Evolutionary conservation across 2,113 vertebrate species (phyloP).

Genomic region (Apistogramma diplotaenia): DNA sequence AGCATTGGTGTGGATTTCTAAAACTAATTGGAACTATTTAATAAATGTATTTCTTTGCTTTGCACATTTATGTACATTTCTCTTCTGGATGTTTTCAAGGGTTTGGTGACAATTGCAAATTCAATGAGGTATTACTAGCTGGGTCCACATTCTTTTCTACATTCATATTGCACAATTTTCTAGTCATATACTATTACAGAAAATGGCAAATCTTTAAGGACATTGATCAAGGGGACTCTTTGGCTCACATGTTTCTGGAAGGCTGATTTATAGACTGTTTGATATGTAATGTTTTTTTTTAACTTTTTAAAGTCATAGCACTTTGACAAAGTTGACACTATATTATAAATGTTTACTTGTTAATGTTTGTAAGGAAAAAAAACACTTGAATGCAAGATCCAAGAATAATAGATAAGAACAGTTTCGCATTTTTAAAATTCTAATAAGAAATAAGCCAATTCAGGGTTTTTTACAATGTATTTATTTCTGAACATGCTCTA

Average conservation of each 20-base stretch:
- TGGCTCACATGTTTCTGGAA: conserved; percentile 13
- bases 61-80: conserved; percentile 82
- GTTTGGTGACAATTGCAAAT: conserved; percentile 22
- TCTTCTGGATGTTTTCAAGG: conserved; percentile 72
- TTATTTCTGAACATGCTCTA: conserved; percentile 32
- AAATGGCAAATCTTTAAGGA: background rate
- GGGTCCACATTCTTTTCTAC: conserved; percentile 3
- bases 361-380: background rate
- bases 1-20: conserved; percentile 67
- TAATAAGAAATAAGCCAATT: conserved; percentile 5
- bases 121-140: conserved; percentile 4
- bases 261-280: conserved; percentile 24
- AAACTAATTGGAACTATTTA: conserved; percentile 63
- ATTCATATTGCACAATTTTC: conserved; percentile 4
- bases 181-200: background rate
- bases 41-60: conserved; percentile 72
- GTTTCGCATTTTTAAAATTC: background rate
- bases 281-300: conserved; percentile 1
- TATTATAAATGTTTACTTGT: background rate
- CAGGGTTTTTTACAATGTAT: conserved; percentile 15
- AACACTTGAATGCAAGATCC: conserved; percentile 6
- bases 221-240: background rate
- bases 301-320: conserved; percentile 42
- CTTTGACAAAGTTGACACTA: conserved; percentile 46
- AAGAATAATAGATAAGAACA: background rate